Evolutionary conservation across 2,113 vertebrate genomes (phyloP), one percentile per base, ranked within the genome.

Genomic region (Nansenia antarctica): DNA sequence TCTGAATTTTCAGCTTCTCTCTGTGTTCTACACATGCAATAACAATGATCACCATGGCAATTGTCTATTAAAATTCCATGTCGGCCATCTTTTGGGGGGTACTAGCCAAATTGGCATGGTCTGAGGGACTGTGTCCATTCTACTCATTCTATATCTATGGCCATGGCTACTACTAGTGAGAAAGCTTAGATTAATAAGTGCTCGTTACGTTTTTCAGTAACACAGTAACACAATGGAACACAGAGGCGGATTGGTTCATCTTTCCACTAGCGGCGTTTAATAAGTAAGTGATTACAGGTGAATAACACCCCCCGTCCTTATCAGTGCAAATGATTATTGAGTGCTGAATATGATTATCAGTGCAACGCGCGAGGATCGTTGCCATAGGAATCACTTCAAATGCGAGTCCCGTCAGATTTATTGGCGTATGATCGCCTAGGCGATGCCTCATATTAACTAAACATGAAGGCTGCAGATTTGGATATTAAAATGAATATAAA

Each of bases 301-400:
- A 22, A 42, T 34, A 12, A 9, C 7, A 18, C 2, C 35, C 24
- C 22, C 5, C 20, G 9, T 45, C 26, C 24, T 45, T 45, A 63
- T 63, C 37, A 3, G 7, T 11, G 24, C 37, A 18, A 27, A 26
- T 63, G 39, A 34, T 27, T n/a, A 26, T 63, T 63, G 18, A 29
- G 49, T 65, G 45, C 45, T 54, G 65, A 26, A 67, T 39, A 37
- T 29, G 42, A 67, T 39, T 58, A 22, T 22, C n/a, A 2, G 45
- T 14, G n/a, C n/a, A n/a, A 67, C 22, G 18, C 24, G 5, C 15
- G 5, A 5, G 35, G 26, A 22, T 31, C 24, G 54, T 60, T 60
- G 67, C 54, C 67, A 69, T 59, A 69, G 37, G 59, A 69, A 69
- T 60, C 24, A 45, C 24, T 69, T 60, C 11, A 69, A 60, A 69